Percentiles rank a stretch among this genome's conserved stretches.
Evolutionary conservation across 2,888 invertebrate genomes (phyloP).

Genomic region (Amblyteles armatorius): DNA sequence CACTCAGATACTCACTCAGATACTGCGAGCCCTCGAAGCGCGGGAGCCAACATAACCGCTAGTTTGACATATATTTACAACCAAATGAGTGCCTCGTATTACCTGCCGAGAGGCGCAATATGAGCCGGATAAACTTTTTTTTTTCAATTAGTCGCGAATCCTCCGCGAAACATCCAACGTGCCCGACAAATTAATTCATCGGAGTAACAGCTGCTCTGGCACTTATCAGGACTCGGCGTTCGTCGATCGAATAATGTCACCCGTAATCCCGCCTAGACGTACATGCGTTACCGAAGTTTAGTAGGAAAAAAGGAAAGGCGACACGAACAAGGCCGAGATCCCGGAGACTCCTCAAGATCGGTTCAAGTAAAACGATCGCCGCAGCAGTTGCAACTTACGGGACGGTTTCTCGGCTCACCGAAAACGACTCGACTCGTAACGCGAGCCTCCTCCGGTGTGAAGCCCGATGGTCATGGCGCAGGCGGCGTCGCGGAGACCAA

Average conservation of each 20-base stretch:
- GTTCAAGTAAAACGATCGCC: background rate
- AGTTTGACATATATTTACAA: no score
- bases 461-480: conserved; percentile 15
- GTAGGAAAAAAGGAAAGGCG: background rate
- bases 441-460: conserved; percentile 19
- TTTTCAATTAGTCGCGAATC: no score
- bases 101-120: no score
- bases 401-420: conserved; percentile 11
- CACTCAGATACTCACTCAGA: no score
- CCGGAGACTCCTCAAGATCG: background rate
- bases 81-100: no score
- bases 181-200: background rate
- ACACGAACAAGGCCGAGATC: background rate
- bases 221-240: no score
- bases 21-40: no score
- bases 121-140: no score
- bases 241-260: no score
- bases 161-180: no score
- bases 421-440: conserved; percentile 52
- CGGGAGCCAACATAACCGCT: no score
- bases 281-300: conserved; percentile 7
- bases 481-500: conserved; percentile 41
- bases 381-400: conserved; percentile 22
- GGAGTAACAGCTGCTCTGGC: background rate
- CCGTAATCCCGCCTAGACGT: no score